Evolutionary conservation across 2,113 vertebrate species (phyloP).

Genomic region (Dolichotis patagonum): DNA sequence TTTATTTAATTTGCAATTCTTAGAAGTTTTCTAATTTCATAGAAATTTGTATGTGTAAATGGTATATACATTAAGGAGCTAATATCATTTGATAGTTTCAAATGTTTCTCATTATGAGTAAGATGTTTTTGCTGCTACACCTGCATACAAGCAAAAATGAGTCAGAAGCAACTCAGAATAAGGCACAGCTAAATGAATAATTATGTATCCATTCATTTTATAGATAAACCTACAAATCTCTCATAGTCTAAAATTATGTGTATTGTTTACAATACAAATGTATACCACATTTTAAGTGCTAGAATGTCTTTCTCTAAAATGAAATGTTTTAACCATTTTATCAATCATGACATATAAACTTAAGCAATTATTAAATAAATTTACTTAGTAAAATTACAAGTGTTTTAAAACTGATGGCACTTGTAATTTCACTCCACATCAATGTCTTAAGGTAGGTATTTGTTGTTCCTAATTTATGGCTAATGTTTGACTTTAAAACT

Average conservation of each 20-base stretch:
- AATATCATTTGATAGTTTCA: not conserved
- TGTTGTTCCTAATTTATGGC: not conserved
- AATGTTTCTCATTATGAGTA: constrained; percentile 1
- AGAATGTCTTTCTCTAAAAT: not conserved
- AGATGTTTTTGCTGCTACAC: not conserved
- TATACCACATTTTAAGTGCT: not conserved
- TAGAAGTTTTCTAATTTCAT: not conserved
- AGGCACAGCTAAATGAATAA: not conserved
- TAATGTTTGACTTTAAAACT: not conserved
- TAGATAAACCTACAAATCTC: not conserved
- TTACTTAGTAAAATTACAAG: not conserved
- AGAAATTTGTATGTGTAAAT: not conserved
- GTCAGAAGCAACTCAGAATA: not conserved
- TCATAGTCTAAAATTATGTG: not conserved
- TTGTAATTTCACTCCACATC: not conserved
- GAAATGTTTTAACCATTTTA: not conserved
- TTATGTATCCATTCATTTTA: not conserved
- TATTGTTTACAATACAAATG: not conserved
- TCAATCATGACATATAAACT: not conserved
- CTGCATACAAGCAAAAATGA: not conserved
- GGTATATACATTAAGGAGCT: not conserved
- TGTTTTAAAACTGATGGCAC: not conserved
- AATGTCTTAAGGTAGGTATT: not conserved
- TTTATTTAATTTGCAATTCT: not conserved
- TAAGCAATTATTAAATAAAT: not conserved